Evolutionary conservation across 2,888 invertebrate genomes (phyloP), one percentile per base, ranked within the genome.

Genomic region (Drosophila neotestacea): DNA sequence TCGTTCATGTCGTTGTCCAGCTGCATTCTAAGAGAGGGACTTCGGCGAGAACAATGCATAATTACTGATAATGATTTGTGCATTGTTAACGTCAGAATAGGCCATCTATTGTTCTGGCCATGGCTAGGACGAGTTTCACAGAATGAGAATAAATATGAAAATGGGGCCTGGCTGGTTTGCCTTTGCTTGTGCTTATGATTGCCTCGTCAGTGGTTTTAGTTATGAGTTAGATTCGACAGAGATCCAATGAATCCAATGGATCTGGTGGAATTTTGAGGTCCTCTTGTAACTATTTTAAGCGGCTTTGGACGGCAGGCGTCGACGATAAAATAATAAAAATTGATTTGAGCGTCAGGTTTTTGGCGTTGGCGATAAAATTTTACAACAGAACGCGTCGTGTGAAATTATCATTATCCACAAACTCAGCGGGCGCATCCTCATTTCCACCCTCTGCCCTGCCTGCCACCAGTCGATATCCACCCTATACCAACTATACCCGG

Each of bases 31-130:
- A 27, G 32, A 32, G 32, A 32, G 44, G 34, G 5, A 28, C 38
- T 46, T 46, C 46, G 13, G 38, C 41, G 67, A 56, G 72, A 85
- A 83, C 87, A 83, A 83, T 83, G 88, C 83, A 83, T 88, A 83
- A 83, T 88, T 88, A 88, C 88, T 86, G 83, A 88, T 88, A 83
- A 88, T 88, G 83, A 88, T 83, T 83, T 78, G 79, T 78, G 72
- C 87, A 83, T 83, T 83, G 88, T 83, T 86, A 72, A 42, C 65
- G 61, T 68, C 56, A 62, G 69, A 60, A 68, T 74, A 44, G 69
- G 42, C 63, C 60, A 39, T 81, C 88, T 83, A 86, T 83, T 83
- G 88, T 83, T 88, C 81, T 70, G 70, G 11, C 64, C 11, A 27
- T 22, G 55, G 44, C 46, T 30, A 9, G 46, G 58, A 56, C 6